These are phyloP conservation scores for Murina feae DNA, from an alignment of 2,113 vertebrate species.

Conservation along the genomic window DNA sequence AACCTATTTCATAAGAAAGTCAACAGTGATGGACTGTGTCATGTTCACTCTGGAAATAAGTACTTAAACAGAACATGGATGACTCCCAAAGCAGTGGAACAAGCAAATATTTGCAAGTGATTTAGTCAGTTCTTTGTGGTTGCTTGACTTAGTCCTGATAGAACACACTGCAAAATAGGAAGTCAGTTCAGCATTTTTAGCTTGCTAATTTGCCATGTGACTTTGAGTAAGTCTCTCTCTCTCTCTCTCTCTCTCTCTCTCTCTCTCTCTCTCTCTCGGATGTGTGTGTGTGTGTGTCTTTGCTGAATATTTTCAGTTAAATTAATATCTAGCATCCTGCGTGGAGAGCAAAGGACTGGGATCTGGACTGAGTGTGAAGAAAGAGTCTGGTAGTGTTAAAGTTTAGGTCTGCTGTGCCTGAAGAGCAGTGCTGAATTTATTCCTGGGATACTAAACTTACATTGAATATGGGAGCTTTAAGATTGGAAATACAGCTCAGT, in stretches of 20 bases:
- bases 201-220: conserved; percentile 51
- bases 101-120: conserved; percentile 8
- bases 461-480: not conserved
- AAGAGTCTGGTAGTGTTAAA: not conserved
- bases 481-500: not conserved
- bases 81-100: not conserved
- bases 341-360: not conserved
- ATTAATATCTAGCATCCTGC: not conserved
- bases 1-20: not conserved
- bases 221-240: conserved; percentile 23
- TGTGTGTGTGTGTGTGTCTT: not conserved
- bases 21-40: not conserved
- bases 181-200: conserved; percentile 61
- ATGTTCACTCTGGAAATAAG: not conserved
- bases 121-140: conserved; percentile 57
- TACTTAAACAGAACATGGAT: not conserved
- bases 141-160: conserved; percentile 11
- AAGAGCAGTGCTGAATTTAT: conserved; percentile 4
- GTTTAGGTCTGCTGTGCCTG: not conserved
- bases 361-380: not conserved
- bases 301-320: not conserved
- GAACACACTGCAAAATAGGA: conserved; percentile 54
- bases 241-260: not conserved
- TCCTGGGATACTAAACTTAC: not conserved
- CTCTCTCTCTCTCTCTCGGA: not conserved